These are phyloP conservation scores for Gonioctena quinquepunctata DNA, from an alignment of 1,140 invertebrate genomes.

Conservation along the genomic window DNA sequence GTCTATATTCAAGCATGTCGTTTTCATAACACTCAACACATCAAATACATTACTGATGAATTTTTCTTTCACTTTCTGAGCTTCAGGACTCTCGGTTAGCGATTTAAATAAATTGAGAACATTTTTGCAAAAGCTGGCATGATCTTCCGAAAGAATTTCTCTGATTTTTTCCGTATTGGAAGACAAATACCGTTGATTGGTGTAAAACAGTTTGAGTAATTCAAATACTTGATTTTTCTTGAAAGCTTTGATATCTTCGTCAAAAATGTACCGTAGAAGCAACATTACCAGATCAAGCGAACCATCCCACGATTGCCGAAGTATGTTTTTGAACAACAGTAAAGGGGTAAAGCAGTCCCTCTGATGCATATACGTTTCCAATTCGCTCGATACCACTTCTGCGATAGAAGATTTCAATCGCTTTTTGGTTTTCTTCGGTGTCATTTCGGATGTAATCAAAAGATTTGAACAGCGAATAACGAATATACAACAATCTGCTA, in stretches of 20 bases:
- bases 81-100: constrained; percentile 34
- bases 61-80: constrained; percentile 53
- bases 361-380: constrained; percentile 64
- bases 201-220: constrained; percentile 65
- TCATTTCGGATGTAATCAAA: constrained; percentile 38
- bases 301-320: constrained; percentile 66
- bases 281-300: constrained; percentile 62
- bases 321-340: constrained; percentile 66
- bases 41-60: constrained; percentile 57
- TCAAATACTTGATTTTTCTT: constrained; percentile 67
- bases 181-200: constrained; percentile 58
- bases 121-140: constrained; percentile 51
- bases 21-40: constrained; percentile 54
- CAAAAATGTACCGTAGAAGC: constrained; percentile 65
- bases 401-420: constrained; percentile 53
- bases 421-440: constrained; percentile 52
- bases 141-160: constrained; percentile 47
- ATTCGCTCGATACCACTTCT: constrained; percentile 59
- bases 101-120: constrained; percentile 49
- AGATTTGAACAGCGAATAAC: constrained; percentile 65
- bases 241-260: constrained; percentile 63
- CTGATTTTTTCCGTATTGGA: constrained; percentile 35
- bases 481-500: constrained; percentile 68
- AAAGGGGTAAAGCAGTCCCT: constrained; percentile 66
- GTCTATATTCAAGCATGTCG: constrained; percentile 42